A percentile compares a stretch with the other conserved stretches of the same genome.
Conservation (phyloP, 2,113 vertebrate species). For the Solea senegalensis region DNA sequence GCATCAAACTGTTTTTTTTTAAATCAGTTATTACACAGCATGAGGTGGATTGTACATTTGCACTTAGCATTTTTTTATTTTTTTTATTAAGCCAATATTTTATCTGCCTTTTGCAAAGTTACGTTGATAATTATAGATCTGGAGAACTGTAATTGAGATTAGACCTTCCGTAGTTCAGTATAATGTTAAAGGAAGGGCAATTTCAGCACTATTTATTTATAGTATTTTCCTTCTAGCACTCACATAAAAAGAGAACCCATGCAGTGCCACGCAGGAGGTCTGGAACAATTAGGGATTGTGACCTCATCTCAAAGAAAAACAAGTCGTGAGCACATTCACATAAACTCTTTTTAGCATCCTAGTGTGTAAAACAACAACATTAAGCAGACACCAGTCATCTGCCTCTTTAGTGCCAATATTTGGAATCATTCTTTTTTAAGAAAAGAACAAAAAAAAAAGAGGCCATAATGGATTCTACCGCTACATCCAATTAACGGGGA, state of each 20-base stretch:
- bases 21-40: neutral
- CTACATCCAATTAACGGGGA: conserved; percentile 57
- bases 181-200: conserved; percentile 4
- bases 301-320: conserved; percentile 65
- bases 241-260: conserved; percentile 38
- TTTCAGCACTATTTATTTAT: conserved; percentile 1
- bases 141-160: conserved; percentile 27
- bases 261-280: conserved; percentile 45
- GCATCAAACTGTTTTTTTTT: neutral
- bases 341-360: conserved; percentile 22
- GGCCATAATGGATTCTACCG: conserved; percentile 35
- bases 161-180: conserved; percentile 4
- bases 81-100: conserved; percentile 36
- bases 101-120: conserved; percentile 31
- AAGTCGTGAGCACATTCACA: conserved; percentile 45
- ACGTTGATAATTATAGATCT: conserved; percentile 22
- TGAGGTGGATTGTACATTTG: neutral
- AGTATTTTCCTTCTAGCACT: conserved; percentile 5
- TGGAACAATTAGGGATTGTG: conserved; percentile 60
- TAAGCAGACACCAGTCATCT: neutral
- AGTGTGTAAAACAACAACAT: conserved; percentile 30
- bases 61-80: conserved; percentile 6
- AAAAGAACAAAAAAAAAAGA: conserved; percentile 9
- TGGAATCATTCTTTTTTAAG: neutral
- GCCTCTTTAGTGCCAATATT: neutral